phyloP scores from a whole-genome alignment of 2,888 invertebrate genomes.

The Xylota sylvarum region DNA sequence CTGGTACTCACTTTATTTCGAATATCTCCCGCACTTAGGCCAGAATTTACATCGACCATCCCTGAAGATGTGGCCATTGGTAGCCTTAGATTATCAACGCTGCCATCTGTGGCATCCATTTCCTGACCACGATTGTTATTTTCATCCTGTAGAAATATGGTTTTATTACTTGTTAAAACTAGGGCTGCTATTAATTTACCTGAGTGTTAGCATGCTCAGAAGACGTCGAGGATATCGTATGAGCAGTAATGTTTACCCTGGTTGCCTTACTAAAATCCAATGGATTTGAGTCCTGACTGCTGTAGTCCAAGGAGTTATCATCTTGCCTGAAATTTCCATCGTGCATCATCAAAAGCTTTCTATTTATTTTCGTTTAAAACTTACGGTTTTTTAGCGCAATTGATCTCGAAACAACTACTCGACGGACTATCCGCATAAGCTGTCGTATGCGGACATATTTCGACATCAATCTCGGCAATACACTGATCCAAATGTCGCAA shows the following conservation, averaged over 20 bases:
- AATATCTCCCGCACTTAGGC: slow-evolving; percentile 64
- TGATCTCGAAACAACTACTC: slow-evolving; percentile 82
- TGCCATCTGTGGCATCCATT: slow-evolving; percentile 69
- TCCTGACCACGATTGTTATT: slow-evolving; percentile 83
- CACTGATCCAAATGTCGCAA: slow-evolving; percentile 87
- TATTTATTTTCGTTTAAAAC: slow-evolving; percentile 10
- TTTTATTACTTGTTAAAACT: not conserved
- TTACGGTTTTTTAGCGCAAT: slow-evolving; percentile 79
- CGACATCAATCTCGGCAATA: slow-evolving; percentile 87
- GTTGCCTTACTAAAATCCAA: slow-evolving; percentile 85
- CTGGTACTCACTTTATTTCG: slow-evolving; percentile 64
- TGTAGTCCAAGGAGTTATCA: slow-evolving; percentile 83
- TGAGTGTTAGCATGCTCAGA: slow-evolving; percentile 70
- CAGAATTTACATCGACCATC: slow-evolving; percentile 78
- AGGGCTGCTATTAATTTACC: slow-evolving; percentile 19
- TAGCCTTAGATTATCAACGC: slow-evolving; percentile 71
- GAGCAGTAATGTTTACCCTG: slow-evolving; percentile 71
- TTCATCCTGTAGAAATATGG: slow-evolving; percentile 80
- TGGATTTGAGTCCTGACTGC: slow-evolving; percentile 85
- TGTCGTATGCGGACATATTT: slow-evolving; percentile 85
- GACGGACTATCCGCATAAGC: slow-evolving; percentile 82
- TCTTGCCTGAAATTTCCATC: slow-evolving; percentile 78
- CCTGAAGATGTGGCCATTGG: slow-evolving; percentile 77
- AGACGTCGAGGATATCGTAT: slow-evolving; percentile 75
- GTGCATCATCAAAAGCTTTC: not conserved